A percentile compares a stretch with the other conserved stretches of the same genome.
phyloP scores from a whole-genome alignment of 1,140 invertebrate species.

The Aplysia californica region DNA sequence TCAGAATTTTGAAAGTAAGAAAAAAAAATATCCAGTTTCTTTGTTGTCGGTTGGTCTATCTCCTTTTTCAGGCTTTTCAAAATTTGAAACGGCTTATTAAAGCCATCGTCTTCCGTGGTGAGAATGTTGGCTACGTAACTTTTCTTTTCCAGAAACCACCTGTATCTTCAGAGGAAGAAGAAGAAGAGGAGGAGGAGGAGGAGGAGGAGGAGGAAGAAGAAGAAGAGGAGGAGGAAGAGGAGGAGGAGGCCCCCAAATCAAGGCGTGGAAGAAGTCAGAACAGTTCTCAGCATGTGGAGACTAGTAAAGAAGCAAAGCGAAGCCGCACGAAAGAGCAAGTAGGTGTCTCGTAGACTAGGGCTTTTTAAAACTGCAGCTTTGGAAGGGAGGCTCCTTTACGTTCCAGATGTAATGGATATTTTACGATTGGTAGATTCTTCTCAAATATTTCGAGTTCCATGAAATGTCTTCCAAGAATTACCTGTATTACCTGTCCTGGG shows the following conservation, averaged over 20 bases:
- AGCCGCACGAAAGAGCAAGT: neutral
- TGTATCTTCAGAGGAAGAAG: slow-evolving; percentile 23
- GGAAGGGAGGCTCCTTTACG: neutral
- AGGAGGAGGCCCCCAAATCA: slow-evolving; percentile 23
- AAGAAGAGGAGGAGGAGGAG: slow-evolving; percentile 26
- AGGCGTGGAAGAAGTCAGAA: slow-evolving; percentile 3
- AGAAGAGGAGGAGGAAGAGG: slow-evolving; percentile 36
- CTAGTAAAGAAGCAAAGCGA: slow-evolving; percentile 13
- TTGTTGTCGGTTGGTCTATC: too few species aligned
- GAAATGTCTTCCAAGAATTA: too few species aligned
- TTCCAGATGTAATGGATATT: too few species aligned
- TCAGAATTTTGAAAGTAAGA: too few species aligned
- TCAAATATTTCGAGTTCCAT: too few species aligned
- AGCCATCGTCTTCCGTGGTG: neutral
- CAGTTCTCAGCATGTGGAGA: neutral
- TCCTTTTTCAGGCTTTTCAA: too few species aligned
- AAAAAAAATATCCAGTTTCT: too few species aligned
- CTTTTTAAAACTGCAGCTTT: neutral
- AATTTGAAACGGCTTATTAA: too few species aligned
- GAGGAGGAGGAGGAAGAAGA: slow-evolving; percentile 31
- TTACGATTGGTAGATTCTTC: too few species aligned
- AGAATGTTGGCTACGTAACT: neutral
- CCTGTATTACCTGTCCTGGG: too few species aligned
- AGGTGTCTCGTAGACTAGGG: too few species aligned
- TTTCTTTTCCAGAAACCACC: slow-evolving; percentile 3